Conservation (phyloP, 64 coral and sea anemone species). For the Pocillopora verrucosa region DNA sequence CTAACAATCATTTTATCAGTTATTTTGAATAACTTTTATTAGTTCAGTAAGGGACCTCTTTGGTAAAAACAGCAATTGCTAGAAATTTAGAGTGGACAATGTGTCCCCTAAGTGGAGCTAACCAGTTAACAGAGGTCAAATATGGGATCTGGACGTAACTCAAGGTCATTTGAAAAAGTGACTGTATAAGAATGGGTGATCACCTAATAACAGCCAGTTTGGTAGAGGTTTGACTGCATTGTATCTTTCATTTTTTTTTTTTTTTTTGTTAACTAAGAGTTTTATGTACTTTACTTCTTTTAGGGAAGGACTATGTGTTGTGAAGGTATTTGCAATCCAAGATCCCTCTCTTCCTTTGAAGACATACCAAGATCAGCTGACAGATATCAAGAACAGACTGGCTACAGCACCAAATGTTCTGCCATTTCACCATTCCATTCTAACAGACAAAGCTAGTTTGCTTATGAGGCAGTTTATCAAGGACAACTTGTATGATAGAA, state of each 20-base stretch:
- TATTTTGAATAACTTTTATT: no score
- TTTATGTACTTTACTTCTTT: background rate
- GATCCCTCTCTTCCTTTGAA: slow-evolving; percentile 92
- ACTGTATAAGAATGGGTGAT: no score
- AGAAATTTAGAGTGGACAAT: no score
- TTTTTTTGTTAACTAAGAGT: background rate
- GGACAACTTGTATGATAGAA: slow-evolving; percentile 96
- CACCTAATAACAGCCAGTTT: no score
- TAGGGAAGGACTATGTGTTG: slow-evolving; percentile 98
- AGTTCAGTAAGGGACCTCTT: no score
- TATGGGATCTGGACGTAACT: no score
- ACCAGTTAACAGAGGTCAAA: no score
- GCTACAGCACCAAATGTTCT: slow-evolving; percentile 75
- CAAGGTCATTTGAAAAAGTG: no score
- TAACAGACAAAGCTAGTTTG: slow-evolving; percentile 95
- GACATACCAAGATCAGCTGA: slow-evolving; percentile 90
- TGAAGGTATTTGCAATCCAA: slow-evolving; percentile 99
- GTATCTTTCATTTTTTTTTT: background rate
- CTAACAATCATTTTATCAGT: no score
- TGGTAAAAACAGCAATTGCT: no score
- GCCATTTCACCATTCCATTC: slow-evolving; percentile 86
- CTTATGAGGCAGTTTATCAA: slow-evolving; percentile 88
- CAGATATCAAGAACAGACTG: slow-evolving; percentile 79
- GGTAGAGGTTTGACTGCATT: no score
- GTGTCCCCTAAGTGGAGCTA: no score